Evolutionary conservation across 2,888 invertebrate genomes (phyloP).

Genomic region (Adelphocoris suturalis): DNA sequence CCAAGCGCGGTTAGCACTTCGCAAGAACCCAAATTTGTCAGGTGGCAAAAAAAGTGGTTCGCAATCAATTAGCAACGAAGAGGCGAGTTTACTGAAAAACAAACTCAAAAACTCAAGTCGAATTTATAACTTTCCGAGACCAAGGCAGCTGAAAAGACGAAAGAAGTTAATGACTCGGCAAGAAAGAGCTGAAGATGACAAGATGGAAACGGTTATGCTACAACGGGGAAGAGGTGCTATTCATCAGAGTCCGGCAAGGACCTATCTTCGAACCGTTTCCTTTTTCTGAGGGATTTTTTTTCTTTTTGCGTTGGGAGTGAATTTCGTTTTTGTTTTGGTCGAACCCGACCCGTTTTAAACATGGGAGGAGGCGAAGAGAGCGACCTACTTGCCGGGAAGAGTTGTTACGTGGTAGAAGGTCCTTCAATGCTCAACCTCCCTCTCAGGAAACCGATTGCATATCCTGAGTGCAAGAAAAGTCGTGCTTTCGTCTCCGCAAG

Average conservation of each 20-base stretch:
- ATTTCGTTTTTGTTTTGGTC: conserved; percentile 19
- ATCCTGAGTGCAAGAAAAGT: not conserved
- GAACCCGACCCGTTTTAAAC: conserved; percentile 6
- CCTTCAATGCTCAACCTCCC: not conserved
- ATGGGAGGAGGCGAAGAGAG: not conserved
- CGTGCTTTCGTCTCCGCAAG: too few species aligned
- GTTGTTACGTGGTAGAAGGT: conserved; percentile 14
- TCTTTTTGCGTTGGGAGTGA: conserved; percentile 15
- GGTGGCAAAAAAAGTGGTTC: too few species aligned
- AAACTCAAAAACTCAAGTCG: not conserved
- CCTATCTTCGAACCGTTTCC: conserved; percentile 8
- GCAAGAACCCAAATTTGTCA: too few species aligned
- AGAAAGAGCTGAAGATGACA: conserved; percentile 14
- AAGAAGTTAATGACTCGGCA: conserved; percentile 34
- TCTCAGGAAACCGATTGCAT: not conserved
- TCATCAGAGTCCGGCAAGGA: conserved; percentile 24
- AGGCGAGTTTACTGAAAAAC: not conserved
- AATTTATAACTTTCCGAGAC: conserved; percentile 3
- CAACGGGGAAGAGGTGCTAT: conserved; percentile 4
- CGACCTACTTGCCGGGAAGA: not conserved
- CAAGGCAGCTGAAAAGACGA: not conserved
- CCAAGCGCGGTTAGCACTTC: too few species aligned
- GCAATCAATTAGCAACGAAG: too few species aligned
- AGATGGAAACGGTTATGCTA: conserved; percentile 28
- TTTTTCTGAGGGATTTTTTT: not conserved